Percentiles rank a stretch among this genome's conserved stretches.
phyloP scores from a whole-genome alignment of 2,888 invertebrate species.

The Augiades crinisus region DNA sequence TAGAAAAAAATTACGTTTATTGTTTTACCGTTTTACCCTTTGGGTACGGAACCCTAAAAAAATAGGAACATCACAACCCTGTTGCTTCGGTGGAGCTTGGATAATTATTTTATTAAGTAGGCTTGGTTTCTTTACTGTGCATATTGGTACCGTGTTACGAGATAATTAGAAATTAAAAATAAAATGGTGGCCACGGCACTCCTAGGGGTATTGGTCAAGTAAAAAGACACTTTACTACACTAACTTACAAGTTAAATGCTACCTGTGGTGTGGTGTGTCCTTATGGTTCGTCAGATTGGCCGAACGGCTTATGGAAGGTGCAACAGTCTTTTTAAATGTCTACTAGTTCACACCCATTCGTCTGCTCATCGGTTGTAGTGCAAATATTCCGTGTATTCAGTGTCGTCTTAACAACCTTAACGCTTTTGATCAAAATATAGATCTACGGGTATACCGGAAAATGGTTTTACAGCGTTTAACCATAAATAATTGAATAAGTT shows the following conservation, averaged over 20 bases:
- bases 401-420: neutral
- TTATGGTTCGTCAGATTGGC: conserved; percentile 28
- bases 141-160: too few relatives aligned
- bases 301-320: conserved; percentile 25
- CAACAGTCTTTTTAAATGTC: conserved; percentile 25
- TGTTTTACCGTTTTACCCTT: too few relatives aligned
- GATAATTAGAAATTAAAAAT: conserved; percentile 25
- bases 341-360: conserved; percentile 21
- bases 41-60: too few relatives aligned
- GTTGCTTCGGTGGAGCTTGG: too few relatives aligned
- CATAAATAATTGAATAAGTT: neutral
- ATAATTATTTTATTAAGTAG: too few relatives aligned
- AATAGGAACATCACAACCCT: too few relatives aligned
- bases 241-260: conserved; percentile 24
- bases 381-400: neutral
- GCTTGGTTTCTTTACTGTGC: too few relatives aligned
- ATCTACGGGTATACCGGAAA: neutral
- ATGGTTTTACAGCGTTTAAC: neutral
- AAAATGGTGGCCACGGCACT: conserved; percentile 31
- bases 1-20: too few relatives aligned
- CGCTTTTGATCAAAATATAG: neutral
- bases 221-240: neutral
- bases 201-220: neutral
- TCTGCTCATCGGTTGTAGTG: conserved; percentile 19
- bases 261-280: too few relatives aligned